Base-by-base conservation (phyloP, 2,888 invertebrate species). In the Capitulum mitella region DNA sequence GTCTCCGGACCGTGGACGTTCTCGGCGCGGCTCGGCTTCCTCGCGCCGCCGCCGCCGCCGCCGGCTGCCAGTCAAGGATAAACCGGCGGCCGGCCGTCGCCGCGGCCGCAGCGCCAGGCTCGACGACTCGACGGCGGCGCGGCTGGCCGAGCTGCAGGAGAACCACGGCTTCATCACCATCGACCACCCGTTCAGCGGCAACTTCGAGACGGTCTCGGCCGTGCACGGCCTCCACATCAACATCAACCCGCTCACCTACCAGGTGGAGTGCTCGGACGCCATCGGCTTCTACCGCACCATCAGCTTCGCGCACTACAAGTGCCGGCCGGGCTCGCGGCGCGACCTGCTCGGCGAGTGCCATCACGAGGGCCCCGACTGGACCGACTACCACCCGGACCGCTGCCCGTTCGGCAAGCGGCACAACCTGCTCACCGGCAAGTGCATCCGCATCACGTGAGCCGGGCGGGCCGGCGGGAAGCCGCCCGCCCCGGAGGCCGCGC, bases 221-320 rank as follows among this genome's bases (percentile, higher is more conserved):
- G 64, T 64, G 64, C 64, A 64, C 34, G 64, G 64, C 34, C 64
- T 64, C 2, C 64, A 64, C 64, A 64, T 64, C 64, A 64, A 64
- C 34, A 16, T 64, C 64, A 64, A 64, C 64, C 64, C 64, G 14
- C 64, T 64, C 16, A 64, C 64, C 34, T 34, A 64, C 64, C 3
- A 64, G 34, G 34, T 64, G 5, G 64, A 64, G 64, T 64, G 64
- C 34, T 64, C 64, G 32, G 64, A 64, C 19, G 34, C 64, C 34
- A 64, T 64, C 64, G 64, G 64, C 34, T 64, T 16, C 34, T 64
- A 64, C 64, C 64, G 64, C 64, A 64, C 64, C 64, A 34, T 34
- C 19, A 64, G 64, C 34, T 64, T 64, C 64, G 64, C 64, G 32
- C 64, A 64, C 64, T 64, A 64, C 64, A 64, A 64, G 34, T 64